phyloP scores from a whole-genome alignment of 1,140 invertebrate genomes.

The Chrysopa pallens region DNA sequence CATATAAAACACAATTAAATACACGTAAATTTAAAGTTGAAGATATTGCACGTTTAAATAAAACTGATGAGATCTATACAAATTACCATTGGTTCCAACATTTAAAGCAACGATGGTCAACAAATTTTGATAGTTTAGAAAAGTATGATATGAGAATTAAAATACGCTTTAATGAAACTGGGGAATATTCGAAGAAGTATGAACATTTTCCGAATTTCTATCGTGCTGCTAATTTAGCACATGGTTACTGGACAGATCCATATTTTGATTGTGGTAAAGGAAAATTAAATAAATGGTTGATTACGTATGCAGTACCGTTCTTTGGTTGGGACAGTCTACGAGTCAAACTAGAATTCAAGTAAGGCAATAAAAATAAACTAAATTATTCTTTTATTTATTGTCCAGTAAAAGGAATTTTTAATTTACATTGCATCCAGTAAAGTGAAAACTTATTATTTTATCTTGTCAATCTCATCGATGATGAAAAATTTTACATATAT shows the following conservation, averaged over 20 bases:
- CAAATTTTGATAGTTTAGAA: slow-evolving; percentile 81
- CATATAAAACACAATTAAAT: slow-evolving; percentile 72
- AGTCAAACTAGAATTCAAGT: slow-evolving; percentile 86
- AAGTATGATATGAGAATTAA: slow-evolving; percentile 87
- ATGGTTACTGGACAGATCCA: slow-evolving; percentile 86
- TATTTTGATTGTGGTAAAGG: slow-evolving; percentile 83
- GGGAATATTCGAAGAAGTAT: slow-evolving; percentile 62
- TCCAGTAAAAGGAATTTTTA: background rate
- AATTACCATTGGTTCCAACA: slow-evolving; percentile 74
- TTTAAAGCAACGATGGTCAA: slow-evolving; percentile 82
- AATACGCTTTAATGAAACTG: slow-evolving; percentile 75
- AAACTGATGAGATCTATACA: slow-evolving; percentile 64
- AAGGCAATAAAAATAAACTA: slow-evolving; percentile 26
- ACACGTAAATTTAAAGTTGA: slow-evolving; percentile 72
- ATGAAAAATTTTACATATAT: background rate
- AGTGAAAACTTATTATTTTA: too few species aligned
- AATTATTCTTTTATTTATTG: background rate
- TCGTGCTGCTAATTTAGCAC: slow-evolving; percentile 63
- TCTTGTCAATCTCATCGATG: background rate
- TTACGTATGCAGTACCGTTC: slow-evolving; percentile 90
- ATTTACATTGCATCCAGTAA: too few species aligned
- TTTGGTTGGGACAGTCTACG: slow-evolving; percentile 92
- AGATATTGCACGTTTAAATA: slow-evolving; percentile 66
- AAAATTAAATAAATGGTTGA: slow-evolving; percentile 83
- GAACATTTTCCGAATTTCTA: slow-evolving; percentile 84